Evolutionary conservation across 35 echinoderm and acorn worm species (phyloP).

Genomic region (Acanthaster planci): DNA sequence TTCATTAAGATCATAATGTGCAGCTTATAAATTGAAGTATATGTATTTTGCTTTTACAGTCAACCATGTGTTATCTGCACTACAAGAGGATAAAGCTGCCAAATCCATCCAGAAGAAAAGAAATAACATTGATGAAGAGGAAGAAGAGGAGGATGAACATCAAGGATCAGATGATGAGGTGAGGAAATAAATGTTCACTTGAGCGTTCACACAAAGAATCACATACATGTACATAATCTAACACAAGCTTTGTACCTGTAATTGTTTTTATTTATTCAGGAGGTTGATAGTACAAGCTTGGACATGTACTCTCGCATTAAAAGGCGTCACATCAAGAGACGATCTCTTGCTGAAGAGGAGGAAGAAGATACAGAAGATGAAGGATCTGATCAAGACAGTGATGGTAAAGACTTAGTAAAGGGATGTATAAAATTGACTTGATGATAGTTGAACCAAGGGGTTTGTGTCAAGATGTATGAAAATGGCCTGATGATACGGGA

Average conservation of each 20-base stretch:
- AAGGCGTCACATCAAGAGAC: slow-evolving; percentile 55
- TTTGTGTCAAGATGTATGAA: no score
- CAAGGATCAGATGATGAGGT: slow-evolving; percentile 48
- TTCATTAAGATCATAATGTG: background rate
- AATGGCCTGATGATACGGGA: no score
- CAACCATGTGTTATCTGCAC: slow-evolving; percentile 9
- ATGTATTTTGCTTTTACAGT: slow-evolving; percentile 2
- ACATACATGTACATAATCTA: background rate
- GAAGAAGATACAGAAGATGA: slow-evolving; percentile 42
- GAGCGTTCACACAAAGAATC: no score
- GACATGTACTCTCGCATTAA: slow-evolving; percentile 94
- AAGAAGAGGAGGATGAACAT: slow-evolving; percentile 57
- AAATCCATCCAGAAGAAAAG: slow-evolving; percentile 13
- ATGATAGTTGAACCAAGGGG: no score
- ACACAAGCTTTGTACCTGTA: background rate
- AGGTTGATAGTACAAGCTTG: slow-evolving; percentile 25
- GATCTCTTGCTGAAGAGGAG: slow-evolving; percentile 22
- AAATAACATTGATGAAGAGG: slow-evolving; percentile 37
- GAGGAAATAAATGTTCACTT: background rate
- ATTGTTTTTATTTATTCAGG: background rate
- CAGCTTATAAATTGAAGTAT: background rate
- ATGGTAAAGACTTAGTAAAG: slow-evolving; percentile 26
- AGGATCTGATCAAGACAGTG: slow-evolving; percentile 34
- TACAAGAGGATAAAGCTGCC: slow-evolving; percentile 18
- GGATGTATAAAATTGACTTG: no score